These are phyloP conservation scores for Philopotamus ludificatus DNA, from an alignment of 1,140 invertebrate species.

Conservation along the genomic window DNA sequence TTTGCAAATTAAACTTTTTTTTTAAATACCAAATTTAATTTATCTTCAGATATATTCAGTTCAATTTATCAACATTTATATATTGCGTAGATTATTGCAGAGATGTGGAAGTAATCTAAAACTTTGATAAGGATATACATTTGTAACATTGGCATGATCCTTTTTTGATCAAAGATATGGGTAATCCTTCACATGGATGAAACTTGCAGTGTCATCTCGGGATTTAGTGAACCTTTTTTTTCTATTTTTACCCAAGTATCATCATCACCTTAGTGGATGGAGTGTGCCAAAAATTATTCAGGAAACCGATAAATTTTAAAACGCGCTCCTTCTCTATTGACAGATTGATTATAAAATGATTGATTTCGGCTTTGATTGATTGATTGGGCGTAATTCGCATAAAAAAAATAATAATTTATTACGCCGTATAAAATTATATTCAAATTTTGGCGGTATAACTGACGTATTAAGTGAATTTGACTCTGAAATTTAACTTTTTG, in stretches of 20 bases:
- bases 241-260: not conserved
- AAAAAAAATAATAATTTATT: no score
- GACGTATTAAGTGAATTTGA: no score
- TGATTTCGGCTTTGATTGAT: not conserved
- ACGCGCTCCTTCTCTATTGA: not conserved
- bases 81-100: conserved; percentile 1
- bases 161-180: conserved; percentile 13
- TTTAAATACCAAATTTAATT: not conserved
- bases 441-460: no score
- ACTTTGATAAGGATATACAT: not conserved
- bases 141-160: conserved; percentile 5
- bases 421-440: no score
- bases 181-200: conserved; percentile 10
- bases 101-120: not conserved
- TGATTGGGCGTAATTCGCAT: not conserved
- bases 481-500: conserved; percentile 8
- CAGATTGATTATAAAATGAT: conserved; percentile 7
- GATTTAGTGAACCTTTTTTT: conserved; percentile 1
- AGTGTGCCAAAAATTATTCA: not conserved
- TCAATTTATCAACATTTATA: not conserved
- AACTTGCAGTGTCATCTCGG: conserved; percentile 18
- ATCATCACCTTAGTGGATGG: not conserved
- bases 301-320: not conserved
- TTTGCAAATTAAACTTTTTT: not conserved
- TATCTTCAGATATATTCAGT: not conserved